phyloP scores from a whole-genome alignment of 1,140 invertebrate genomes.

The Sycobia sp. region DNA sequence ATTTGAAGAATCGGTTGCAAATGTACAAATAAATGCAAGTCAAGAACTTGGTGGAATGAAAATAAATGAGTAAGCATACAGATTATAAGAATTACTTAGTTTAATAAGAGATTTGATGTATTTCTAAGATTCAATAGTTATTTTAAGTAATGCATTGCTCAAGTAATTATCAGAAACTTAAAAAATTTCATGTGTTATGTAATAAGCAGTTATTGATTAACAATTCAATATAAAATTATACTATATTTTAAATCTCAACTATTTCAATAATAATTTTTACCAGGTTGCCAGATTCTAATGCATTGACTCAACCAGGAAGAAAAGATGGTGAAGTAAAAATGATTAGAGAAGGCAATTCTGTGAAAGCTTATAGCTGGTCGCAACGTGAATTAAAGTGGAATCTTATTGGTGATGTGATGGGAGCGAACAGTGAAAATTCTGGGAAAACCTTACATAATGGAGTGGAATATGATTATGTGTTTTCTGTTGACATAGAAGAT shows the following conservation, averaged over 20 bases:
- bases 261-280: constrained; percentile 17
- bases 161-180: no score
- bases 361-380: constrained; percentile 83
- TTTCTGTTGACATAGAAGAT: constrained; percentile 92
- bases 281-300: constrained; percentile 77
- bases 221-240: no score
- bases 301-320: constrained; percentile 77
- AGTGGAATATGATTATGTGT: constrained; percentile 94
- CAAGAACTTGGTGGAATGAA: constrained; percentile 83
- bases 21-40: constrained; percentile 65
- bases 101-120: neutral
- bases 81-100: no score
- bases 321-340: constrained; percentile 87
- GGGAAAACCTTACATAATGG: constrained; percentile 84
- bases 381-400: constrained; percentile 75
- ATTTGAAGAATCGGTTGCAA: constrained; percentile 77
- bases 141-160: neutral
- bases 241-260: constrained; percentile 13
- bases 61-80: constrained; percentile 75
- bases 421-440: constrained; percentile 69
- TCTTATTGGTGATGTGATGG: constrained; percentile 88
- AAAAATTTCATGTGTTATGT: no score
- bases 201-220: no score
- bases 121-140: no score
- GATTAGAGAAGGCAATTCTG: constrained; percentile 74